Evolutionary conservation across 2,113 vertebrate genomes (phyloP).

Genomic region (Notiomystis cincta): DNA sequence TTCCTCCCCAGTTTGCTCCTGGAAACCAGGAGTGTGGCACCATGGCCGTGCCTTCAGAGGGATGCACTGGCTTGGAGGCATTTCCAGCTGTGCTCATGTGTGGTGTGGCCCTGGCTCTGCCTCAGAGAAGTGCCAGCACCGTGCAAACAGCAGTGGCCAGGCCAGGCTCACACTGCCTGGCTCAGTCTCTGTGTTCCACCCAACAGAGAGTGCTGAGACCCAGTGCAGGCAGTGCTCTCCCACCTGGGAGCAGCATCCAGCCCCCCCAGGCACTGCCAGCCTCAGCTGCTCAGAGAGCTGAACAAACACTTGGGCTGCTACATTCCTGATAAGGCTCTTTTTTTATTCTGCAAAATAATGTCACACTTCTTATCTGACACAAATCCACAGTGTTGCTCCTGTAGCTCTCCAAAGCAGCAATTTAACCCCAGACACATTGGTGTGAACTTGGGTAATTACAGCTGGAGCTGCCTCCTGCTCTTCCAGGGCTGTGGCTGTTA

Average conservation of each 20-base stretch:
- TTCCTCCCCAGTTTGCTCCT: neutral
- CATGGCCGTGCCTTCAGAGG: neutral
- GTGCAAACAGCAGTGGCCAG: neutral
- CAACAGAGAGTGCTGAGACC: neutral
- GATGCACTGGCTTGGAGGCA: neutral
- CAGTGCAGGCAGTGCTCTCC: neutral
- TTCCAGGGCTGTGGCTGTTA: neutral
- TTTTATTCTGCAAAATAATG: slow-evolving; percentile 18
- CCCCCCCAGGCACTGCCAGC: neutral
- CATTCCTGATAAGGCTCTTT: neutral
- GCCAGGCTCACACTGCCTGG: neutral
- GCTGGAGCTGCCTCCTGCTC: neutral
- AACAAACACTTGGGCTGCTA: neutral
- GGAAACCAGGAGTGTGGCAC: neutral
- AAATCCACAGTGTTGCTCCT: neutral
- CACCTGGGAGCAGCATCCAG: neutral
- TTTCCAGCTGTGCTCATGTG: neutral
- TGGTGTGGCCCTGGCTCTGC: neutral
- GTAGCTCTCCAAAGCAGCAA: neutral
- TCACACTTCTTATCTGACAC: slow-evolving; percentile 12
- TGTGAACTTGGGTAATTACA: neutral
- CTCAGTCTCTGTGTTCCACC: fast-evolving
- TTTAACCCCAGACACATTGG: neutral
- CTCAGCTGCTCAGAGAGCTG: neutral
- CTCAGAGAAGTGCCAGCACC: neutral